phyloP scores from a whole-genome alignment of 2,113 vertebrate genomes.

The Pedionomus torquatus region DNA sequence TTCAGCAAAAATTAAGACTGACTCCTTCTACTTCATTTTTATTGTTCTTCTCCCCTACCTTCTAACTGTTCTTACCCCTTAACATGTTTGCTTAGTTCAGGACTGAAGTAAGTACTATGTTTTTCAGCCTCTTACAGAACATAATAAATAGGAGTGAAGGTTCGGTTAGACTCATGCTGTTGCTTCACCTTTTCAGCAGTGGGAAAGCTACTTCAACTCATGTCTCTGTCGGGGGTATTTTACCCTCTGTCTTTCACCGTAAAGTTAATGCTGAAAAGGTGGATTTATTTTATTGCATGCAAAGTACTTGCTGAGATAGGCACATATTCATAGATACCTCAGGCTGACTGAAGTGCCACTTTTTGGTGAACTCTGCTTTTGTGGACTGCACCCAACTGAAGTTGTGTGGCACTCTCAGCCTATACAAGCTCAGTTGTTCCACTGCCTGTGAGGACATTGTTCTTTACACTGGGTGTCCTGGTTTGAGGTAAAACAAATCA shows the following conservation, averaged over 20 bases:
- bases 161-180: background rate
- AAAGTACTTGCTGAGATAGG: background rate
- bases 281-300: background rate
- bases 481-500: too few species aligned
- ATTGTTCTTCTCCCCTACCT: background rate
- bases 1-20: background rate
- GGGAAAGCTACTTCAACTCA: background rate
- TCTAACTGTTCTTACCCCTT: background rate
- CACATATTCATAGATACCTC: background rate
- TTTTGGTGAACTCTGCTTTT: background rate
- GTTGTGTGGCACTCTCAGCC: accelerated
- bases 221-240: background rate
- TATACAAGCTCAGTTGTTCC: background rate
- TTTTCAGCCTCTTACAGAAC: background rate
- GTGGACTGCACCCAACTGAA: background rate
- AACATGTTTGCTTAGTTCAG: background rate
- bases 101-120: background rate
- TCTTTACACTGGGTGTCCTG: background rate
- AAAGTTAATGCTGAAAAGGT: background rate
- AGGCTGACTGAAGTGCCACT: background rate
- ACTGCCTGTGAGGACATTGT: too few species aligned
- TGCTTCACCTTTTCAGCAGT: background rate
- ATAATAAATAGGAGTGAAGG: background rate
- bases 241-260: background rate
- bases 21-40: background rate